phyloP scores from a whole-genome alignment of 2,888 invertebrate species.

The Orthonevra nobilis region DNA sequence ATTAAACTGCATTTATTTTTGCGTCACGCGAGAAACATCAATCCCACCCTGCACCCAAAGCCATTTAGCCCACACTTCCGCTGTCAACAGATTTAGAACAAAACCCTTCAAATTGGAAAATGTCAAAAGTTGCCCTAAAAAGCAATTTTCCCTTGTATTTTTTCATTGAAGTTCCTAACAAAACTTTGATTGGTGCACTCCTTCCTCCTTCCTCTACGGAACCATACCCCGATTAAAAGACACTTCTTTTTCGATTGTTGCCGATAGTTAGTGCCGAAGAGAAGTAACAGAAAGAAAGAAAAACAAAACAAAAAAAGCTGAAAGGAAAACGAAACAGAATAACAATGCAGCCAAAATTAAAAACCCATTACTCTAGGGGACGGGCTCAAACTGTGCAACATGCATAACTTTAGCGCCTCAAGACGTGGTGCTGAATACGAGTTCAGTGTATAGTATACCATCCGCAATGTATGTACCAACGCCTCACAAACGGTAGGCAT shows the following conservation, averaged over 20 bases:
- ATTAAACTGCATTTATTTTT: constrained; percentile 32
- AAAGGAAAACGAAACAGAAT: neutral
- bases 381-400: constrained; percentile 38
- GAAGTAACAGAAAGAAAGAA: neutral
- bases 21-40: constrained; percentile 56
- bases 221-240: constrained; percentile 13
- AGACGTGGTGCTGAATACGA: constrained; percentile 23
- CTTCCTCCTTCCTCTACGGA: neutral
- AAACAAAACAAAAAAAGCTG: neutral
- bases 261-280: constrained; percentile 1
- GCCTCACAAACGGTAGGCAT: no score
- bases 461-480: neutral
- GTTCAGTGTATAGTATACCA: neutral
- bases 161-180: constrained; percentile 44
- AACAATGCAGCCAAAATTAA: constrained; percentile 50
- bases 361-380: constrained; percentile 60
- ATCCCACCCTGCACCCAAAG: neutral
- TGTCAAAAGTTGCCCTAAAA: constrained; percentile 25
- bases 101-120: constrained; percentile 37
- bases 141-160: constrained; percentile 11
- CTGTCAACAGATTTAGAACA: constrained; percentile 29
- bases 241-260: constrained; percentile 28
- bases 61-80: constrained; percentile 7
- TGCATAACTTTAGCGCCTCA: constrained; percentile 45
- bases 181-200: constrained; percentile 49